Evolutionary conservation across 2,888 invertebrate species (phyloP).

Genomic region (Dicranocentrus wangi): DNA sequence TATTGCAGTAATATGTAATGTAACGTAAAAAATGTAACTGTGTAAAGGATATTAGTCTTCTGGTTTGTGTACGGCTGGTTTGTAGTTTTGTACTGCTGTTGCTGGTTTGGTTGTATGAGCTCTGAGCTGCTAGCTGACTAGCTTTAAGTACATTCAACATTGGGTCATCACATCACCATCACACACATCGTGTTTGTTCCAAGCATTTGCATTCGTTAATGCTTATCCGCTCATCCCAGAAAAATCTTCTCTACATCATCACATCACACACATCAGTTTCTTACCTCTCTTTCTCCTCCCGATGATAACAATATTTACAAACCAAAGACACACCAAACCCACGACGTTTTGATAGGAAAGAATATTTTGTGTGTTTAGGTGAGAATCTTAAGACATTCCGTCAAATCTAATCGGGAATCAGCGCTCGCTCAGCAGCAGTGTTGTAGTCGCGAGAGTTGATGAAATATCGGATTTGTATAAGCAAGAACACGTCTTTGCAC

Average conservation of each 20-base stretch:
- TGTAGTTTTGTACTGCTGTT: too few relatives aligned
- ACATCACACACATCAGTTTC: constrained; percentile 24
- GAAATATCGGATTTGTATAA: too few relatives aligned
- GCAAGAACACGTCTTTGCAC: too few relatives aligned
- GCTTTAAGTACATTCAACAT: constrained; percentile 30
- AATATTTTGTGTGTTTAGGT: constrained; percentile 35
- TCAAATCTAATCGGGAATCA: constrained; percentile 31
- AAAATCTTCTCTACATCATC: constrained; percentile 34
- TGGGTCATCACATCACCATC: constrained; percentile 48
- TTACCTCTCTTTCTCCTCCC: not conserved
- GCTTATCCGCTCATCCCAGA: constrained; percentile 55
- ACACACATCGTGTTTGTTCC: constrained; percentile 52
- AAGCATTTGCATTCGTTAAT: constrained; percentile 55
- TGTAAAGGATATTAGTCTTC: too few relatives aligned
- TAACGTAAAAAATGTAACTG: too few relatives aligned
- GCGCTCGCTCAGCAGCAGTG: too few relatives aligned
- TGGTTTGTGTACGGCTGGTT: too few relatives aligned
- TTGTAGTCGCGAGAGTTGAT: too few relatives aligned
- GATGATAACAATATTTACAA: constrained; percentile 53
- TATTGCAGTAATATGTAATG: too few relatives aligned
- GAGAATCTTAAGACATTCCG: constrained; percentile 26
- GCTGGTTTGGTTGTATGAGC: not conserved
- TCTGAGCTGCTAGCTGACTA: not conserved
- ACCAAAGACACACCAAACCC: constrained; percentile 39
- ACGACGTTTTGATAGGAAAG: constrained; percentile 8